Evolutionary conservation across 2,113 vertebrate genomes (phyloP).

Genomic region (Lanius ludovicianus): DNA sequence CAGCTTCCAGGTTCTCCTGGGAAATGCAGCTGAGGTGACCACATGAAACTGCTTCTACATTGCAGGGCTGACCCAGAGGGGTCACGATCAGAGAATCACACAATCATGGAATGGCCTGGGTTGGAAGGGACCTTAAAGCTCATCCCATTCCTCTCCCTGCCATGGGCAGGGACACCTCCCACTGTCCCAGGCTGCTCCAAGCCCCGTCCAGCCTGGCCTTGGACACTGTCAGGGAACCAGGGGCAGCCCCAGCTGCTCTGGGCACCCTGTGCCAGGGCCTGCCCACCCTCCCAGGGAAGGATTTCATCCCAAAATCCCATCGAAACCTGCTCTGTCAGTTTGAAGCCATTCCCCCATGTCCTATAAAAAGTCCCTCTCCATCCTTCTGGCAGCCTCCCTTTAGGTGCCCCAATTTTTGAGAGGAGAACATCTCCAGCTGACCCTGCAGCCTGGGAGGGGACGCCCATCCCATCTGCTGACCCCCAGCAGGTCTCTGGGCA

Average conservation of each 20-base stretch:
- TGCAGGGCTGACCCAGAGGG: neutral
- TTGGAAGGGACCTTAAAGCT: neutral
- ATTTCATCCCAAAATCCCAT: neutral
- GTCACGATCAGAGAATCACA: neutral
- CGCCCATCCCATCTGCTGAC: neutral
- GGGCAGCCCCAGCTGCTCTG: neutral
- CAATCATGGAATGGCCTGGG: neutral
- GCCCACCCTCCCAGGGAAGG: neutral
- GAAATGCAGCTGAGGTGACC: neutral
- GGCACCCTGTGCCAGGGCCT: neutral
- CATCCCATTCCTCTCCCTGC: neutral
- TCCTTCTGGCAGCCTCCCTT: neutral
- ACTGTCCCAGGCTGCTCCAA: neutral
- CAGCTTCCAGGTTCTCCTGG: neutral
- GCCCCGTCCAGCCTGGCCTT: rapidly evolving
- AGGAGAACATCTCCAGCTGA: neutral
- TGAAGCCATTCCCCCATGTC: neutral
- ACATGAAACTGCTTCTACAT: neutral
- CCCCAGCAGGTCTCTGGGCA: neutral
- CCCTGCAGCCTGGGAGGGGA: neutral
- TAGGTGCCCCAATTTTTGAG: neutral
- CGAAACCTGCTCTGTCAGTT: neutral
- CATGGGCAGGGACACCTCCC: neutral
- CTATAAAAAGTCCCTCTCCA: neutral
- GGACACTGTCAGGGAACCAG: neutral